Evolutionary conservation across 2,888 invertebrate species (phyloP), one percentile per base, ranked within the genome.

Genomic region (Apamea epomidion): DNA sequence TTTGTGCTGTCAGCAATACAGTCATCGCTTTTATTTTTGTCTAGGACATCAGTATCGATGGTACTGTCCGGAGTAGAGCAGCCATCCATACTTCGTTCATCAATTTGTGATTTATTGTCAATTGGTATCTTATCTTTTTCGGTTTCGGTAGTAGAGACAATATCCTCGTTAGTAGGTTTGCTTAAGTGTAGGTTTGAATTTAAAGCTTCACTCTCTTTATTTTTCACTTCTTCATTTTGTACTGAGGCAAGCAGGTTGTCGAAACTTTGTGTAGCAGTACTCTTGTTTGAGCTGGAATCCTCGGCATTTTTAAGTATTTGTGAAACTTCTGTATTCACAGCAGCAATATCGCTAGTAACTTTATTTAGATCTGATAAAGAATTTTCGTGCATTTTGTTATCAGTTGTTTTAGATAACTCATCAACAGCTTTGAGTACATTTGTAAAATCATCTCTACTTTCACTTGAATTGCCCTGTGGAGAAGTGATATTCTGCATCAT

Each of bases 41-140:
- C 86, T 37, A 81, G 16, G 48, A 82, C 58, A 72, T 91, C 90
- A 60, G 88, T 92, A 77, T 93, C 93, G 78, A 93, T 93, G 18
- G 96, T 96, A 89, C 96, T 97, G 79, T 96, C 96, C 29, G 96
- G 96, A 71, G 93, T 91, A 73, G 93, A 93, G 78, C 90, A 87
- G 18, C 87, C 87, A 83, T 90, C 90, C 58, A 76, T 74, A 70
- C 80, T 84, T 70, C 80, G 81, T 32, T 85, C 84, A 58, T 84
- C 85, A 42, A 83, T 73, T 54, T 68, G 81, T 67, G 82, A 84
- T 64, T 77, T 87, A 76, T 84, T 86, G 65, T 79, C 82, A 10
- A 68, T 65, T 76, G 18, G 37, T 51, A 67, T 74, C 0, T n/a
- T 25, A 48, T 80, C 73, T 86, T 81, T 85, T 81, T 89, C 86